Percentiles rank a stretch among this genome's conserved stretches.
These are phyloP conservation scores for Aspidiotus rigidus DNA, from an alignment of 2,888 invertebrate species.

Conservation along the genomic window DNA sequence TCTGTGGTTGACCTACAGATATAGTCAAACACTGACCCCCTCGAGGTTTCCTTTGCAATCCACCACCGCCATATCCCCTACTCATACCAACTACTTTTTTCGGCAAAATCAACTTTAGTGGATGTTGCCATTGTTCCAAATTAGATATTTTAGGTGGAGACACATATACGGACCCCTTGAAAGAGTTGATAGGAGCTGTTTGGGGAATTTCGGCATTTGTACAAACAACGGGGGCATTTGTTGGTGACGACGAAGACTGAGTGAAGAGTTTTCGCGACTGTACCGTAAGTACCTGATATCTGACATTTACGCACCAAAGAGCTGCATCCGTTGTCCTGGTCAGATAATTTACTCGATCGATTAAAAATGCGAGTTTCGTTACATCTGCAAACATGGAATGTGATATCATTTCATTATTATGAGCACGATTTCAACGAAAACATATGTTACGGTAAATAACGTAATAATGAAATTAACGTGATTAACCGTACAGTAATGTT, in stretches of 20 bases:
- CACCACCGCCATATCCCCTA: neutral
- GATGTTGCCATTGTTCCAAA: no score
- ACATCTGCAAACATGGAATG: slow-evolving; percentile 5
- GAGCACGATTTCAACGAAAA: no score
- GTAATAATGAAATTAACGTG: no score
- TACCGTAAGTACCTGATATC: neutral
- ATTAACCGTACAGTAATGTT: no score
- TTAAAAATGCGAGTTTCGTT: slow-evolving; percentile 5
- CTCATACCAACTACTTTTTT: no score
- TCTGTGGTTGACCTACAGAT: neutral
- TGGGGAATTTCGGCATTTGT: neutral
- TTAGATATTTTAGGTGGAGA: neutral
- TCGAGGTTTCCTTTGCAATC: neutral
- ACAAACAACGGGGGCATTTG: neutral
- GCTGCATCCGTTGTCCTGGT: slow-evolving; percentile 14
- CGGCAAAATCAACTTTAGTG: neutral
- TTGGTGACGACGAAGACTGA: neutral
- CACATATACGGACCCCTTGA: neutral
- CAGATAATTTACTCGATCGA: slow-evolving; percentile 12
- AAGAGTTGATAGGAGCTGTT: neutral
- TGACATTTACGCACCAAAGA: slow-evolving; percentile 22
- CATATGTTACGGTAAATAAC: no score
- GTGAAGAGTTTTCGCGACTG: neutral
- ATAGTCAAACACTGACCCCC: neutral
- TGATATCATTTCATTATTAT: no score